Conservation (phyloP, 1,140 invertebrate species). For the Halyomorpha halys region DNA sequence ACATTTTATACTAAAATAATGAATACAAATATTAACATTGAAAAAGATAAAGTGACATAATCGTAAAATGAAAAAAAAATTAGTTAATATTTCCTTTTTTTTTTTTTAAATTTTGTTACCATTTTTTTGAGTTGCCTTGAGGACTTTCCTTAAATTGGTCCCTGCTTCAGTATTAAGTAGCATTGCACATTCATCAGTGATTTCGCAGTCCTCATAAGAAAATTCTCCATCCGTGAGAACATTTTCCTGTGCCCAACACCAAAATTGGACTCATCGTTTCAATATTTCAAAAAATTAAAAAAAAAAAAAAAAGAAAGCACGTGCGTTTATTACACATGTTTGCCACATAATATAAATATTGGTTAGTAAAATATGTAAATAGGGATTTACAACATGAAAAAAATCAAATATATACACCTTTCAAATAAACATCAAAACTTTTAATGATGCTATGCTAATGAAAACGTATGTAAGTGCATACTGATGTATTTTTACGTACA, state of each 20-base stretch:
- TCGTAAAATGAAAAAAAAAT: no score
- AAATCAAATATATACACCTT: no score
- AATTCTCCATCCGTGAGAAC: conserved; percentile 48
- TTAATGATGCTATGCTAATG: no score
- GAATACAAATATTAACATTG: no score
- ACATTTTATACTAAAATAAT: no score
- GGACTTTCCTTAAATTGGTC: conserved; percentile 24
- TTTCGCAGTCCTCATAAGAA: conserved; percentile 44
- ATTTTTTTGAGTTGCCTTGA: conserved; percentile 23
- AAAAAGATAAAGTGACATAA: no score
- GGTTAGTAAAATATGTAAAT: no score
- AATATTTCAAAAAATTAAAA: conserved; percentile 1
- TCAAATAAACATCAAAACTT: no score
- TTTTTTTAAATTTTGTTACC: conserved; percentile 15
- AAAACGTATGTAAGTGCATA: no score
- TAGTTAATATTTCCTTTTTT: no score
- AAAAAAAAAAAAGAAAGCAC: conserved; percentile 3
- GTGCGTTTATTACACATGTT: conserved; percentile 1
- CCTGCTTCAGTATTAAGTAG: conserved; percentile 49
- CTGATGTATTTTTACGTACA: background rate
- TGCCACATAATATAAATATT: no score
- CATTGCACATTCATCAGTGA: conserved; percentile 76
- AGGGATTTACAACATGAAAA: no score
- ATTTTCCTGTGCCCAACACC: conserved; percentile 41
- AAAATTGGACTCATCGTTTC: conserved; percentile 21